Base-by-base conservation (phyloP, 1,140 invertebrate genomes). In the Arctopsyche grandis region DNA sequence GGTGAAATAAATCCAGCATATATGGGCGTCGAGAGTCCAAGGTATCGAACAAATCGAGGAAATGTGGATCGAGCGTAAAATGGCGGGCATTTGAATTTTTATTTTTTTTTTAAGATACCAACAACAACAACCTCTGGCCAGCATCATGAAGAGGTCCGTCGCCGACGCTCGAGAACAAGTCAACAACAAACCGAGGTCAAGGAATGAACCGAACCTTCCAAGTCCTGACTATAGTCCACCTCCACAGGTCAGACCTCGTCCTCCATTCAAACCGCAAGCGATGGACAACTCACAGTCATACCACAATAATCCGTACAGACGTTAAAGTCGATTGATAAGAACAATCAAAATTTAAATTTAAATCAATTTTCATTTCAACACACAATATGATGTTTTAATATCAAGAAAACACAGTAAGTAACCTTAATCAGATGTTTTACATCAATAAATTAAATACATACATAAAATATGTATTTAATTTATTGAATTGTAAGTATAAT, bases 201-300 rank as follows among this genome's bases (percentile, higher is more conserved):
- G 69, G 22, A 71, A 71, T 16, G 69, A 71, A 1, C 29, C 38
- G 5, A 10, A 46, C 16, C 16, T 48, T 71, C 69, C 69, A 12
- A 71, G 69, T 71, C 69, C 69, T 22, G 69, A 71, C 16, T 71
- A 71, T 22, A 71, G 69, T 46, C 69, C 69, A 22, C 52, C n/a
- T n/a, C 66, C 63, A 22, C 9, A 9, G 10, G 24, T 22, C 0
- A 71, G 38, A 24, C 14, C 38, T 22, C 43, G 44, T 9, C 69
- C 38, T 38, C 69, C 29, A 19, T 71, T 46, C 69, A 71, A 48
- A 38, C 69, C 44, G n/a, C 69, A 71, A 46, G 5, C 38, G 9
- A 10, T 38, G 0, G 24, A 22, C 9, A 71, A 71, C 24, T 44
- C 66, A 16, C 38, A 71, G 44, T 16, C 43, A 19, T 71, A 71